Evolutionary conservation across 2,113 vertebrate species (phyloP).

Genomic region (Equus przewalskii): DNA sequence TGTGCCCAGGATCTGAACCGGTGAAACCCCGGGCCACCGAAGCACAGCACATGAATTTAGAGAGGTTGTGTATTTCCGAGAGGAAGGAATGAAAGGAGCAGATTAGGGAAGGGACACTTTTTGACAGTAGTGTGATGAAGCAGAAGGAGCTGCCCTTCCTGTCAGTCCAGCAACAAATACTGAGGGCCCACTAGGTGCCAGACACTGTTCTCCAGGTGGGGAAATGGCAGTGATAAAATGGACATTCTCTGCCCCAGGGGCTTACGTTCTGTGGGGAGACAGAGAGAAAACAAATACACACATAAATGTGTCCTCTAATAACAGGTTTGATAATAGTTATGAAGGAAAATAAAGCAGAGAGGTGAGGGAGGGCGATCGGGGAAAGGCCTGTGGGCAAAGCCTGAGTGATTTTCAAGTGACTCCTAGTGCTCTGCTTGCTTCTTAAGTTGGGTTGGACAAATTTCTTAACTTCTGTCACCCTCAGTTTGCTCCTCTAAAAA

Average conservation of each 20-base stretch:
- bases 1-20: too few species aligned
- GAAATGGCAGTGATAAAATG: not conserved
- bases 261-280: constrained; percentile 2
- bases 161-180: not conserved
- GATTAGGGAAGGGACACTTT: not conserved
- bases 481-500: not conserved
- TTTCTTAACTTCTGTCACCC: not conserved
- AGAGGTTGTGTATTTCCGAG: not conserved
- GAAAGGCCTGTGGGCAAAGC: not conserved
- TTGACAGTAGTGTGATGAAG: not conserved
- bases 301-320: not conserved
- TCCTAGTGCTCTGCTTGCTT: not conserved
- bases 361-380: not conserved
- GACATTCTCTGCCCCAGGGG: not conserved
- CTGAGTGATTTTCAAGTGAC: not conserved
- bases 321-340: not conserved
- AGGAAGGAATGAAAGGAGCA: not conserved
- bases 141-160: not conserved
- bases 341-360: not conserved
- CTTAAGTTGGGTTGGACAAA: not conserved
- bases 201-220: not conserved
- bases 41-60: too few species aligned
- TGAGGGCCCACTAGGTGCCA: not conserved
- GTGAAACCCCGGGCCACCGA: too few species aligned
- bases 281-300: not conserved